Percentiles rank a stretch among this genome's conserved stretches.
Conservation (phyloP, 2,113 vertebrate species). For the Beaufortia kweichowensis region DNA sequence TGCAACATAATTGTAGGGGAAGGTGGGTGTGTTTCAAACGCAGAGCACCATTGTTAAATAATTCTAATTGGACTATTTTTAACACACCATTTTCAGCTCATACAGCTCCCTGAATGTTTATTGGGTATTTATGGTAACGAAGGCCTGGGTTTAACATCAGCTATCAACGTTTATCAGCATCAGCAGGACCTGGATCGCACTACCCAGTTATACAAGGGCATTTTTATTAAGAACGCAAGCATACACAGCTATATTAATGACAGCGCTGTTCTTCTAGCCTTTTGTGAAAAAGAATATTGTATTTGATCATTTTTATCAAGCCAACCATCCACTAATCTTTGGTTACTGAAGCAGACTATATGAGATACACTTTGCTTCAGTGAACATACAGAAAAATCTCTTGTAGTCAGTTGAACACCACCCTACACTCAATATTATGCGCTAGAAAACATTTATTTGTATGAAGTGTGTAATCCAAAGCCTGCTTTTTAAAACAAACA, state of each 20-base stretch:
- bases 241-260: constrained; percentile 20
- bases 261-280: constrained; percentile 8
- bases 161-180: constrained; percentile 70
- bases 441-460: not conserved
- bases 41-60: constrained; percentile 62
- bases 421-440: constrained; percentile 46
- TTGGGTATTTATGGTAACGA: constrained; percentile 65
- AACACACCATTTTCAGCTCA: constrained; percentile 61
- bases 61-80: constrained; percentile 77
- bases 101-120: constrained; percentile 69
- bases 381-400: constrained; percentile 56
- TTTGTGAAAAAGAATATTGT: constrained; percentile 54
- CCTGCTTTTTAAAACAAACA: not conserved
- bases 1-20: constrained; percentile 40
- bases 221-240: constrained; percentile 20
- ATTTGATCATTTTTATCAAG: constrained; percentile 48
- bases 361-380: constrained; percentile 57
- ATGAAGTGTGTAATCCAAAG: not conserved
- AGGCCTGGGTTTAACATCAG: constrained; percentile 65
- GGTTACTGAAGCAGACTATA: constrained; percentile 51
- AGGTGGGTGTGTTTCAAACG: constrained; percentile 63
- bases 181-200: constrained; percentile 59
- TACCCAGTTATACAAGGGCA: constrained; percentile 24
- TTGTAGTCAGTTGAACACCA: constrained; percentile 44
- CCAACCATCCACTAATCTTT: constrained; percentile 58